Conservation (phyloP, 2,113 vertebrate genomes). For the Thalassoma bifasciatum region DNA sequence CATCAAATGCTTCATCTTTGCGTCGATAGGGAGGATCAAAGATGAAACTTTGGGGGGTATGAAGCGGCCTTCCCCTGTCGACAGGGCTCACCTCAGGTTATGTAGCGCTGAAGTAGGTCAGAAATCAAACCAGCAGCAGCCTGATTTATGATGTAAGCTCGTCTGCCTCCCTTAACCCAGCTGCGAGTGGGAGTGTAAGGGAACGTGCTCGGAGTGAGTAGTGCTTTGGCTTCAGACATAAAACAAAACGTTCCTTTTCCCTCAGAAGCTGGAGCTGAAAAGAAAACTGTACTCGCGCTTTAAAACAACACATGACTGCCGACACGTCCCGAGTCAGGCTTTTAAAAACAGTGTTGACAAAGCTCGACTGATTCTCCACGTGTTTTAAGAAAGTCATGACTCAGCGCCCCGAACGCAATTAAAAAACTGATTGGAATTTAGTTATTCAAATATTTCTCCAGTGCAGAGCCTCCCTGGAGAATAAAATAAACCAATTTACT, state of each 20-base stretch:
- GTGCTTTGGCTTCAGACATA: neutral
- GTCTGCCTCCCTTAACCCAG: conserved; percentile 15
- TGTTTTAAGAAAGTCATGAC: too few relatives aligned
- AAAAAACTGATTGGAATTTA: conserved; percentile 35
- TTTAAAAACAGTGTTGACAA: too few relatives aligned
- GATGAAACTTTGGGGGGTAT: conserved; percentile 14
- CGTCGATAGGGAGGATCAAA: conserved; percentile 35
- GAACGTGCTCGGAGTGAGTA: neutral
- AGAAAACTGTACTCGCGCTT: neutral
- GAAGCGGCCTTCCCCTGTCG: neutral
- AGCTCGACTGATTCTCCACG: too few relatives aligned
- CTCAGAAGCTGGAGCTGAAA: neutral
- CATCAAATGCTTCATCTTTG: conserved; percentile 10
- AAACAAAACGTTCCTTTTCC: neutral
- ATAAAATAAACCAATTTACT: neutral
- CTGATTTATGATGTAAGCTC: conserved; percentile 29
- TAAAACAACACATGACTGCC: conserved; percentile 19
- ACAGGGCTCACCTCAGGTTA: conserved; percentile 43
- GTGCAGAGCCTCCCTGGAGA: conserved; percentile 11
- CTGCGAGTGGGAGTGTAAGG: neutral
- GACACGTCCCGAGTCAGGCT: neutral
- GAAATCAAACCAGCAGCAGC: conserved; percentile 45
- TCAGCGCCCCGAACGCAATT: conserved; percentile 40
- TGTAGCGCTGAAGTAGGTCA: conserved; percentile 45
- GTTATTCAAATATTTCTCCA: conserved; percentile 24